phyloP scores from a whole-genome alignment of 2,888 invertebrate genomes.

The Stegana nigrithorax region DNA sequence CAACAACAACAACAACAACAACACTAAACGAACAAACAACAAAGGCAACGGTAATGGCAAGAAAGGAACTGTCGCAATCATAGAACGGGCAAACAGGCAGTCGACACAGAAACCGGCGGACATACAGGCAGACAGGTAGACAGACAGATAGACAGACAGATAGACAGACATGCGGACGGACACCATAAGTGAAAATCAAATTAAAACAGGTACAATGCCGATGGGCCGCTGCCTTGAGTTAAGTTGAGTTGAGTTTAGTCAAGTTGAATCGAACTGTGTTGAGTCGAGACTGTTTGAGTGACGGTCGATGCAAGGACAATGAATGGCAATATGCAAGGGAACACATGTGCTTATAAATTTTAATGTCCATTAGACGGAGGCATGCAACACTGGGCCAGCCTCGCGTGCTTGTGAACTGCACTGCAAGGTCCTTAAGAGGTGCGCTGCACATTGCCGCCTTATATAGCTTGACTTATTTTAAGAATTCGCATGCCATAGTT shows the following conservation, averaged over 20 bases:
- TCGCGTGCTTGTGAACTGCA: background rate
- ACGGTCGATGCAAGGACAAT: too few relatives aligned
- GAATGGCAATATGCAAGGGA: background rate
- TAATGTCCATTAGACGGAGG: background rate
- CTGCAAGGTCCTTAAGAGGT: background rate
- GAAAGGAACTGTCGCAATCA: background rate
- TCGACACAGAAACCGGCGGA: background rate
- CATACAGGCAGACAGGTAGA: background rate
- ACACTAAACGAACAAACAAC: slow-evolving; percentile 29
- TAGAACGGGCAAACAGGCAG: background rate
- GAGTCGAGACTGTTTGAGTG: too few relatives aligned
- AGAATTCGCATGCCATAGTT: slow-evolving; percentile 13
- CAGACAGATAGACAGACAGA: background rate
- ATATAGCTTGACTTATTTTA: slow-evolving; percentile 11
- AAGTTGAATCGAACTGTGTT: background rate
- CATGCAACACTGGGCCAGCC: too few relatives aligned
- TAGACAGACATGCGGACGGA: background rate
- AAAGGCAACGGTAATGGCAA: background rate
- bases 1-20: slow-evolving; percentile 32
- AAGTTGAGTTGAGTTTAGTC: too few relatives aligned
- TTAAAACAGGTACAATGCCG: slow-evolving; percentile 21
- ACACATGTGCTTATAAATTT: background rate
- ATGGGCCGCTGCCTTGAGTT: background rate
- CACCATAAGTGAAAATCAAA: slow-evolving; percentile 19
- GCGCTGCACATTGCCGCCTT: slow-evolving; percentile 5